Evolutionary conservation across 2,797 vertebrate genomes (phyloP).

Genomic region (Mormyrops attenuatus): DNA sequence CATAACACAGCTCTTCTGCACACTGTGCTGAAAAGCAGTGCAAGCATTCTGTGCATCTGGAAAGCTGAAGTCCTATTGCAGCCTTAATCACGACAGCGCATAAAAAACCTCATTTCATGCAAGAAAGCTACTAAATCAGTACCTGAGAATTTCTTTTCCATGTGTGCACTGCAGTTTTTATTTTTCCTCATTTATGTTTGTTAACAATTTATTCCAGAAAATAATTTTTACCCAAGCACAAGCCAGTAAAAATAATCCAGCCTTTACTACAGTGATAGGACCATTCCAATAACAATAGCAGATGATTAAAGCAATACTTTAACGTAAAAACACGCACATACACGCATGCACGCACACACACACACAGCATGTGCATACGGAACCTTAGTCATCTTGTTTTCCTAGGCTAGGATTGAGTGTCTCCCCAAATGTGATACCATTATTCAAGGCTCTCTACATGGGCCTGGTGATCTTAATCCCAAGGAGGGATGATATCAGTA

Average conservation of each 20-base stretch:
- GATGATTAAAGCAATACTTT: conserved; percentile 1
- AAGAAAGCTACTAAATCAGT: background rate
- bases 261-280: background rate
- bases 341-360: background rate
- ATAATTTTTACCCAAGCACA: background rate
- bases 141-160: background rate
- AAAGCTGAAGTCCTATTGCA: background rate
- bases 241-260: background rate
- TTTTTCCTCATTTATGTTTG: conserved; percentile 10
- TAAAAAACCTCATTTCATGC: conserved; percentile 2
- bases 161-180: background rate
- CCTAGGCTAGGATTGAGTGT: background rate
- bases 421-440: background rate
- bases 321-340: background rate
- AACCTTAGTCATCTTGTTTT: background rate
- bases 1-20: background rate
- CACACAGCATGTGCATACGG: background rate
- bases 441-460: background rate
- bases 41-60: background rate
- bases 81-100: background rate
- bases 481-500: background rate
- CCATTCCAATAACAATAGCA: background rate
- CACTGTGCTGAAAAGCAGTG: background rate
- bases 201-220: conserved; percentile 3
- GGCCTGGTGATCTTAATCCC: background rate